Conservation (phyloP, 2,797 vertebrate species). For the Chelmon rostratus region DNA sequence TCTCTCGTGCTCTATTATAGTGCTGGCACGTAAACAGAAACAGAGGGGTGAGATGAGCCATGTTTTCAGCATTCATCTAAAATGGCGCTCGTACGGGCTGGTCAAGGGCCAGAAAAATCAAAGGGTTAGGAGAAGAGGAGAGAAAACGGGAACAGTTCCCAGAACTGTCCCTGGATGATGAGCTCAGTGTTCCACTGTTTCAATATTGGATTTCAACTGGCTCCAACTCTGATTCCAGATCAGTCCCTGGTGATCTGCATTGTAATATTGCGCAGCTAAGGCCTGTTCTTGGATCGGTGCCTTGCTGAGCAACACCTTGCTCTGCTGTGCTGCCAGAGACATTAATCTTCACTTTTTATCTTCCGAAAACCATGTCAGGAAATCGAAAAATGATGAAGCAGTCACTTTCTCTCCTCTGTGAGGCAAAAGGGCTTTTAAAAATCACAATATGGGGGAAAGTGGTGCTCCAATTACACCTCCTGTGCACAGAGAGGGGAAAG, state of each 20-base stretch:
- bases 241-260: conserved; percentile 51
- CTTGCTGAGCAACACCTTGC: conserved; percentile 71
- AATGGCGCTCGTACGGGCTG: conserved; percentile 63
- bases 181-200: conserved; percentile 66
- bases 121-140: conserved; percentile 59
- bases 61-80: conserved; percentile 69
- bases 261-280: conserved; percentile 39
- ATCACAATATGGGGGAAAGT: conserved; percentile 82
- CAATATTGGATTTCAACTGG: conserved; percentile 70
- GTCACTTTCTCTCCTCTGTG: conserved; percentile 71
- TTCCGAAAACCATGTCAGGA: conserved; percentile 79
- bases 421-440: conserved; percentile 79
- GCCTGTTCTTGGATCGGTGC: conserved; percentile 73
- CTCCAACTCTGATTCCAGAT: conserved; percentile 71
- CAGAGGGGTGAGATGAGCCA: conserved; percentile 47
- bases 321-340: conserved; percentile 69
- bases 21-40: conserved; percentile 71
- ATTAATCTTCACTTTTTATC: conserved; percentile 83
- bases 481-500: conserved; percentile 63
- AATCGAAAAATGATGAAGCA: conserved; percentile 83
- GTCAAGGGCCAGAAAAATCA: conserved; percentile 70
- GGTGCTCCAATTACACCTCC: conserved; percentile 80
- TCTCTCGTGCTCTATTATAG: conserved; percentile 49
- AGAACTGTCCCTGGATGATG: conserved; percentile 73
- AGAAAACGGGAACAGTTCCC: conserved; percentile 73